Evolutionary conservation across 2,888 invertebrate genomes (phyloP).

Genomic region (Limnephilus marmoratus): DNA sequence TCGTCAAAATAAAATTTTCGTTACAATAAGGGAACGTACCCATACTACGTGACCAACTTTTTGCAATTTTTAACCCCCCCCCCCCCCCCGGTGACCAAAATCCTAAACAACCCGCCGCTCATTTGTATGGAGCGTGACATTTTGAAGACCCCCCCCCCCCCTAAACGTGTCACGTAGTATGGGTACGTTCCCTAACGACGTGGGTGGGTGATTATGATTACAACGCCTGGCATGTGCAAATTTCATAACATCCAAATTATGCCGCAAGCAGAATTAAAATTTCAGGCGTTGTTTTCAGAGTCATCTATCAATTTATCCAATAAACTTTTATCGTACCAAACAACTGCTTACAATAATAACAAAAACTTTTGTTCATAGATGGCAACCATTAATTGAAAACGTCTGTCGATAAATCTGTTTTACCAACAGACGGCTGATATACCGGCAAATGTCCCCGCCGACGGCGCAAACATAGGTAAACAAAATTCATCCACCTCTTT

Average conservation of each 20-base stretch:
- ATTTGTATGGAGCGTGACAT: no score
- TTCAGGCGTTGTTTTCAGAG: background rate
- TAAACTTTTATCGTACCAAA: background rate
- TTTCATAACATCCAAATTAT: background rate
- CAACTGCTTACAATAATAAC: background rate
- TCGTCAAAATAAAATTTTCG: background rate
- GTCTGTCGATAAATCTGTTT: background rate
- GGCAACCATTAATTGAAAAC: no score
- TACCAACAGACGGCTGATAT: background rate
- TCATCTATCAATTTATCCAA: background rate
- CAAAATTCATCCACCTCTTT: conserved; percentile 6
- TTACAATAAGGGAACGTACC: background rate
- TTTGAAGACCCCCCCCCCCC: no score
- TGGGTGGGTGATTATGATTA: no score
- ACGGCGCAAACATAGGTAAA: background rate
- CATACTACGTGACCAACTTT: no score
- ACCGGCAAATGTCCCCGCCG: background rate
- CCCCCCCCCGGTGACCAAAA: no score
- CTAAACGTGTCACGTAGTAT: no score
- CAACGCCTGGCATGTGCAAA: background rate
- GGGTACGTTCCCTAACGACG: no score
- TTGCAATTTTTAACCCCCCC: no score
- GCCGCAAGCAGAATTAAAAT: background rate
- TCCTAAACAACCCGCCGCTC: no score
- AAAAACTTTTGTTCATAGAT: no score